Evolutionary conservation across 2,113 vertebrate genomes (phyloP), one percentile per base, ranked within the genome.

Genomic region (Elgaria multicarinata): DNA sequence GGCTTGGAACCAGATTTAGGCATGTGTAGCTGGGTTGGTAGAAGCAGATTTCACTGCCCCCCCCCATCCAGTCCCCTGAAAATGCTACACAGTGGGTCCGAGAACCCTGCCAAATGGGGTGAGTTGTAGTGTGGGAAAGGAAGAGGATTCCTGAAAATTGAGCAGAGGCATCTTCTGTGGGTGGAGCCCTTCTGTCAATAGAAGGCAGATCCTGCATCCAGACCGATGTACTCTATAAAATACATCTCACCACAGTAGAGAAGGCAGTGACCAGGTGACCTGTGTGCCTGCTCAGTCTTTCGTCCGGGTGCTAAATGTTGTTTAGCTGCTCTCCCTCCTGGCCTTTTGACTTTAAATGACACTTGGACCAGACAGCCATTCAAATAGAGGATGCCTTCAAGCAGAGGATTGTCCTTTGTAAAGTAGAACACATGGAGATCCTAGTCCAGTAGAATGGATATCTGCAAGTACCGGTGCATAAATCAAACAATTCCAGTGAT

Each of bases 381-480:
- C 46, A 50, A 50, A 50, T 8, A 50, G 46, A 50, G 46, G 46
- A 50, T 8, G 26, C 2, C 2, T 76, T 26, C 10, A 76, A 42
- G 10, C 44, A 42, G 36, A 76, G 44, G 42, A 46, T 24, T 50
- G 14, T 33, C 28, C 46, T 78, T 44, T 78, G 76, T 36, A 31
- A 79, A 79, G 10, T 55, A 53, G 77, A 50, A 79, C 77, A 79
- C 20, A 28, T 55, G 77, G 77, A 46, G 20, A 18, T 50, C n/a
- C 18, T 55, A 55, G 18, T n/a, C 22, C 26, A 2, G 6, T 81
- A n/a, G 83, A 92, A 39, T 0, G 83, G 85, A 36, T 0, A 0
- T 5, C n/a, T 42, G 10, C 28, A 7, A 42, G 42, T 0, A 90
- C 87, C n/a, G 77, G 4, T n/a, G 10, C 0, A 0, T 0, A 0